These are phyloP conservation scores for Thymelicus acteon DNA, from an alignment of 2,888 invertebrate genomes.

Conservation along the genomic window DNA sequence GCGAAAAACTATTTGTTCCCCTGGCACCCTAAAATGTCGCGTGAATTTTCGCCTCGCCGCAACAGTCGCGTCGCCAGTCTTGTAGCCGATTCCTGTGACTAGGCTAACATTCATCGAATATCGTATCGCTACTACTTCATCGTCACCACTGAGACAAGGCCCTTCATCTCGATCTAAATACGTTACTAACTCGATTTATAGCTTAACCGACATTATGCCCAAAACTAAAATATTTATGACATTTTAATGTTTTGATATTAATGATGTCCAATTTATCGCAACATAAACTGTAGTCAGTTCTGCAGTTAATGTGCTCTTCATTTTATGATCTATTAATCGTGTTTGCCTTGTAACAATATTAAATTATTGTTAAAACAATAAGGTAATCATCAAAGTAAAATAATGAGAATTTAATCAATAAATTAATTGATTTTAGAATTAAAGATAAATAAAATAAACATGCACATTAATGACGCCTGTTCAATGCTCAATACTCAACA, in stretches of 20 bases:
- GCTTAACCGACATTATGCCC: slow-evolving; percentile 56
- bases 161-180: slow-evolving; percentile 49
- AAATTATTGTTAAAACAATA: background rate
- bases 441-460: too few relatives aligned
- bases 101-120: too few relatives aligned
- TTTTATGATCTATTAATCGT: background rate
- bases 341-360: background rate
- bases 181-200: slow-evolving; percentile 61
- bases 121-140: background rate
- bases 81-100: too few relatives aligned
- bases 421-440: too few relatives aligned
- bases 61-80: too few relatives aligned
- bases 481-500: background rate
- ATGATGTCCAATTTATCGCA: slow-evolving; percentile 44
- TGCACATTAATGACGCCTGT: too few relatives aligned
- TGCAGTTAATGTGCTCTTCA: slow-evolving; percentile 14
- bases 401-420: background rate
- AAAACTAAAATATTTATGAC: slow-evolving; percentile 66
- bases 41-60: too few relatives aligned
- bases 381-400: background rate
- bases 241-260: slow-evolving; percentile 53
- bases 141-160: slow-evolving; percentile 3
- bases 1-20: too few relatives aligned
- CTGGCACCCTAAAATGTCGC: too few relatives aligned
- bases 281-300: slow-evolving; percentile 35